phyloP scores from a whole-genome alignment of 2,888 invertebrate species.

The Invenusta paracnida region DNA sequence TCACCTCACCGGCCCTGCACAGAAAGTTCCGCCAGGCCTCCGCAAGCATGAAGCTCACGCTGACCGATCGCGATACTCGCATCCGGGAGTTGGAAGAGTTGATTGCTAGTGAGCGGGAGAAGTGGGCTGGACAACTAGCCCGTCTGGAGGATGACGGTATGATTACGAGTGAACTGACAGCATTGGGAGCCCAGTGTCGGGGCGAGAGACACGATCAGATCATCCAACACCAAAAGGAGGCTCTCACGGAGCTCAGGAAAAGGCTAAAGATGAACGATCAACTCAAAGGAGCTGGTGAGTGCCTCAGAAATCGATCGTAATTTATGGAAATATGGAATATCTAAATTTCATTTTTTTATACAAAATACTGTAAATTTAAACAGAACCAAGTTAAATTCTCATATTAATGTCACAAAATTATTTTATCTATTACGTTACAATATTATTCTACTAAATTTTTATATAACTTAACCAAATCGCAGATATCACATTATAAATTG shows the following conservation, averaged over 20 bases:
- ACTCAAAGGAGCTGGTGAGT: background rate
- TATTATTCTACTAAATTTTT: no score
- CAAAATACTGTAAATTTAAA: no score
- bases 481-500: no score
- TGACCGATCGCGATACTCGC: slow-evolving; percentile 49
- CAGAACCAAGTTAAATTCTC: no score
- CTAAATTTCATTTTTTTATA: no score
- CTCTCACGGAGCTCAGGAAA: slow-evolving; percentile 56
- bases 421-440: no score
- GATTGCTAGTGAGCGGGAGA: slow-evolving; percentile 48
- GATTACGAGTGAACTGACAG: slow-evolving; percentile 51
- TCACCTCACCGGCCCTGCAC: background rate
- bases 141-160: slow-evolving; percentile 32
- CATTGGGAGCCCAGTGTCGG: slow-evolving; percentile 59
- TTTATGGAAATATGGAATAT: no score
- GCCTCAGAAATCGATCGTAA: no score
- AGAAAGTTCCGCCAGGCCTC: background rate
- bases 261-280: slow-evolving; percentile 50
- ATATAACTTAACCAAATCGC: no score
- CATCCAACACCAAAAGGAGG: slow-evolving; percentile 57
- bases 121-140: background rate
- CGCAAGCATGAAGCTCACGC: background rate
- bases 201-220: slow-evolving; percentile 59
- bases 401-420: no score
- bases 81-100: slow-evolving; percentile 50